phyloP scores from a whole-genome alignment of 2,113 vertebrate species.

The Macaca mulatta region DNA sequence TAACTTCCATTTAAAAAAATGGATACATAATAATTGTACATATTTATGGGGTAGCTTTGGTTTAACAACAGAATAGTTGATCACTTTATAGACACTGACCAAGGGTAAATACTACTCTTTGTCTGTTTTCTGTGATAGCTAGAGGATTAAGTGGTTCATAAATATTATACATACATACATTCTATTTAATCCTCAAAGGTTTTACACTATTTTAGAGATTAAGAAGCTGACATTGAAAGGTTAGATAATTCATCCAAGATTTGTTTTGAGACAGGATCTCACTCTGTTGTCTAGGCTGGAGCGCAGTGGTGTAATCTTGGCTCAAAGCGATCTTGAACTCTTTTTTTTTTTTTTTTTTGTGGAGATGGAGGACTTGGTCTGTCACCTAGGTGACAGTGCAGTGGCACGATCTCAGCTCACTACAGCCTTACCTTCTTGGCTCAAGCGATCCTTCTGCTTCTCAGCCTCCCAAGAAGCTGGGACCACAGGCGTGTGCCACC shows the following conservation, averaged over 20 bases:
- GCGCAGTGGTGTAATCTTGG: too few species aligned
- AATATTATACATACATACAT: neutral
- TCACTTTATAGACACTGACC: neutral
- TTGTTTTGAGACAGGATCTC: too few species aligned
- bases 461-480: too few species aligned
- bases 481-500: too few species aligned
- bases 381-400: too few species aligned
- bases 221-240: neutral
- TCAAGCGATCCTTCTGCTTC: too few species aligned
- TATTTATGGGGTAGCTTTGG: neutral
- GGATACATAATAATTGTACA: neutral
- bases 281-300: too few species aligned
- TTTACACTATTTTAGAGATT: conserved; percentile 16
- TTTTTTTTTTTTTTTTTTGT: too few species aligned
- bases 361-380: too few species aligned
- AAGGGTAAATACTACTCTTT: neutral
- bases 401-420: too few species aligned
- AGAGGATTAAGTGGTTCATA: neutral
- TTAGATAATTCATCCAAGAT: neutral
- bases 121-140: neutral
- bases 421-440: too few species aligned
- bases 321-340: too few species aligned
- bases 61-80: neutral
- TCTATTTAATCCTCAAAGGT: neutral
- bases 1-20: conserved; percentile 29